Base-by-base conservation (phyloP, 2,888 invertebrate genomes). In the Phoenoteleia sp. region DNA sequence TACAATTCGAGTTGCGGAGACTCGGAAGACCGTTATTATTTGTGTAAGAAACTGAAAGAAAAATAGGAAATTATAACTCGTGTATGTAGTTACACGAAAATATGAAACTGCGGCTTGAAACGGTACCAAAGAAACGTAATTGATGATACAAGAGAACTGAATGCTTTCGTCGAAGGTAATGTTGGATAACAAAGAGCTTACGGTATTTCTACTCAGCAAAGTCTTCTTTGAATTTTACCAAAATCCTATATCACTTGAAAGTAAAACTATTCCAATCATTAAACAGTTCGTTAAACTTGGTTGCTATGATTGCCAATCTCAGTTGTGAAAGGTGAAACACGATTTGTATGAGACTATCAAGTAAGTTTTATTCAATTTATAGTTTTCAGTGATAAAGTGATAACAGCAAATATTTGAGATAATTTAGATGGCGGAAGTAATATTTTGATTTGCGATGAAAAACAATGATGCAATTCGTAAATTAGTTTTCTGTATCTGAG, bases 251-350 rank as follows among this genome's bases (percentile, higher is more conserved):
- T 64, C 62, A 64, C 54, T 66, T 75, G 56, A 66, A 66, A 75
- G 56, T 54, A 39, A 56, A 75, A 75, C 56, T 66, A 66, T 75
- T 64, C 36, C 64, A 75, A 75, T 75, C 54, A 66, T 75, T 64
- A 64, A 75, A 72, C 72, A 64, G 54, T 54, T 49, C 74, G 27
- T 29, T 64, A 42, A 75, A 75, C 64, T 64, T 27, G 19, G 74
- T 74, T 87, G 89, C 88, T 86, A 77, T 87, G 88, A 89, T 89
- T 89, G 87, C 85, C 88, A 88, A 87, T 88, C 87, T 87, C 81
- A 72, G 39, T 15, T 42, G 13, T 19, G 39, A 74, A 62, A 52
- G 42, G 62, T n/a, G n/a, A n/a, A 62, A 74, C 60, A 36, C 49
- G 25, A 23, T 60, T n/a, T 15, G 25, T n/a, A 23, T 49, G 6